Conservation (phyloP, 2,113 vertebrate genomes). For the Python bivittatus region DNA sequence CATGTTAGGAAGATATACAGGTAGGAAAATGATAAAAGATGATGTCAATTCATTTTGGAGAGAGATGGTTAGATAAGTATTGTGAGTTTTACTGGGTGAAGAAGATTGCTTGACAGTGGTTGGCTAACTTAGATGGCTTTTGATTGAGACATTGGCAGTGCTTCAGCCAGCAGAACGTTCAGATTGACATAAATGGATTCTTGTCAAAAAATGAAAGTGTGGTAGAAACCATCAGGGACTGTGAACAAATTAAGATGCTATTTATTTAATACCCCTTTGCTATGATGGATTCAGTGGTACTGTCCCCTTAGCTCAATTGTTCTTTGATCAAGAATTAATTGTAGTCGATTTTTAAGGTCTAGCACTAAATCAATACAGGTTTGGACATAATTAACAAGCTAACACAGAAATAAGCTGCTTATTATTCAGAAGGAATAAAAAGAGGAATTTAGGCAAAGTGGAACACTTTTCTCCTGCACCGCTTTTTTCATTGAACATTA, state of each 20-base stretch:
- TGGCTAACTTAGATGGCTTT: background rate
- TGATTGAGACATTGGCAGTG: background rate
- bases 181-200: background rate
- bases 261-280: constrained; percentile 2
- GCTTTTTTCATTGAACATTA: background rate
- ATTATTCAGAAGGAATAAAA: background rate
- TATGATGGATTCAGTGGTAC: background rate
- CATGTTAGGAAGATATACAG: background rate
- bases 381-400: background rate
- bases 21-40: background rate
- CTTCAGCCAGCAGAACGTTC: background rate
- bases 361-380: background rate
- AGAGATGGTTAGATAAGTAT: background rate
- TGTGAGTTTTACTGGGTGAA: background rate
- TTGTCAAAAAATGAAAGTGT: background rate
- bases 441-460: background rate
- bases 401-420: background rate
- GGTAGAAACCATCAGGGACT: background rate
- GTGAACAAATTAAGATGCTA: background rate
- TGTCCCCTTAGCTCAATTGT: background rate
- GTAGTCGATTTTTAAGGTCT: background rate
- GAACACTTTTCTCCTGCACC: background rate
- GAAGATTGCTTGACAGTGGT: background rate
- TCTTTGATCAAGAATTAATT: background rate
- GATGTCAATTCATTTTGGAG: background rate